Base-by-base conservation (phyloP, 2,888 invertebrate species). In the Netelia fuscicornis region DNA sequence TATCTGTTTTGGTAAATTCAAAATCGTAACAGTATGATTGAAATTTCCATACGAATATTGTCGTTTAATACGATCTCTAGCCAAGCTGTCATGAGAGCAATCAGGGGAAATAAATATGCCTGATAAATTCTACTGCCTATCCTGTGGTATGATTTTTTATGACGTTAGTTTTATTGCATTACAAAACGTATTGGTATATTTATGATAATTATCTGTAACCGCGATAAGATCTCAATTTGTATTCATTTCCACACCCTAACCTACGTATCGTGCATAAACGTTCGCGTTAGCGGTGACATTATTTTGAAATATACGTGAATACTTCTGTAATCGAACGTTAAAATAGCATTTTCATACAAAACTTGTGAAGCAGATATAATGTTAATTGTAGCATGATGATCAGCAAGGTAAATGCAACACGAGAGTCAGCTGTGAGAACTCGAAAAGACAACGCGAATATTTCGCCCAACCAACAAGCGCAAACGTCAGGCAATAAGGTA, bases 361-460 rank as follows among this genome's bases (percentile, higher is more conserved):
- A 20, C 25, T 52, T 42, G 72, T 64, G 65, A 67, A 30, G 25
- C 44, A 17, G 56, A 11, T 20, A 65, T 72, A 42, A 54, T 17
- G 48, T 76, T 68, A 42, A 13, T 87, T 81, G 13, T 48, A 89
- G 89, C 86, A 89, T 86, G 86, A 90, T 90, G 90, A 89, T 83
- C 84, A 86, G 79, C 79, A 89, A 87, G 60, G 65, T 75, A 48
- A 87, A 86, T 52, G 72, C 83, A 44, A 76, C 77, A 44, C 86
- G 75, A 23, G 88, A 89, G 85, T 81, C 83, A 54, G 70, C 77
- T 56, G 79, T 72, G 48, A 86, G 78, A 62, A 84, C 68, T 65
- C 85, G 75, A 30, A 89, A 85, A 85, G 87, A 86, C 70, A 86
- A 76, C 37, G 77, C 78, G n/a, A 87, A 87, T 25, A 86, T 52